Evolutionary conservation across 1,140 invertebrate genomes (phyloP).

Genomic region (Plodia interpunctella): DNA sequence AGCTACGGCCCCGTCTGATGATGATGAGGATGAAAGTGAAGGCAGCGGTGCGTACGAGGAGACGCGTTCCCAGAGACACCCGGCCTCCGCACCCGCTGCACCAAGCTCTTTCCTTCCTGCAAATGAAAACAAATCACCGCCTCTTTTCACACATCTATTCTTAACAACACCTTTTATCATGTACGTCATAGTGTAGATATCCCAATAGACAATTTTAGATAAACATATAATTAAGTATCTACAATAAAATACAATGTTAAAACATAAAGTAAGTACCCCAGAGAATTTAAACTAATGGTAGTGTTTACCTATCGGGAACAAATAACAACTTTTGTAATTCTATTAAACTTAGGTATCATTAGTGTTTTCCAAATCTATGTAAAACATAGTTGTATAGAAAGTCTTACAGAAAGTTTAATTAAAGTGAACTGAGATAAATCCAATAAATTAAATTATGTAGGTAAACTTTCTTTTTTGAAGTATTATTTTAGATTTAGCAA

Average conservation of each 20-base stretch:
- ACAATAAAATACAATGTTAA: constrained; percentile 8
- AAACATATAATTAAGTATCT: constrained; percentile 4
- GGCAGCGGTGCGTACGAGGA: constrained; percentile 62
- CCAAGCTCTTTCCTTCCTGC: constrained; percentile 61
- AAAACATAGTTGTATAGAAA: constrained; percentile 4
- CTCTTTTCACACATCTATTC: constrained; percentile 16
- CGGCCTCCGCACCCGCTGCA: constrained; percentile 47
- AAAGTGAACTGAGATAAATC: neutral
- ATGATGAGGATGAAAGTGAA: constrained; percentile 63
- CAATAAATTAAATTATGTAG: too few species aligned
- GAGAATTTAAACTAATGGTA: constrained; percentile 30
- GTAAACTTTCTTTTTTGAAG: too few species aligned
- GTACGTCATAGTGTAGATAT: constrained; percentile 12
- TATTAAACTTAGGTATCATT: neutral
- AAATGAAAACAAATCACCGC: constrained; percentile 41
- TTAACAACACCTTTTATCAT: constrained; percentile 11
- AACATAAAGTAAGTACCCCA: constrained; percentile 17
- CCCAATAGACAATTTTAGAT: neutral
- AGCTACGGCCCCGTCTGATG: constrained; percentile 57
- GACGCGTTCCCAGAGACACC: constrained; percentile 30
- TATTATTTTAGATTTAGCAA: neutral
- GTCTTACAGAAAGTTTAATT: neutral
- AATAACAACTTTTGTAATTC: constrained; percentile 28
- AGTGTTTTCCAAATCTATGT: constrained; percentile 6
- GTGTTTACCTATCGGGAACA: constrained; percentile 34